Evolutionary conservation across 2,888 invertebrate species (phyloP).

Genomic region (Parnassius mnemosyne): DNA sequence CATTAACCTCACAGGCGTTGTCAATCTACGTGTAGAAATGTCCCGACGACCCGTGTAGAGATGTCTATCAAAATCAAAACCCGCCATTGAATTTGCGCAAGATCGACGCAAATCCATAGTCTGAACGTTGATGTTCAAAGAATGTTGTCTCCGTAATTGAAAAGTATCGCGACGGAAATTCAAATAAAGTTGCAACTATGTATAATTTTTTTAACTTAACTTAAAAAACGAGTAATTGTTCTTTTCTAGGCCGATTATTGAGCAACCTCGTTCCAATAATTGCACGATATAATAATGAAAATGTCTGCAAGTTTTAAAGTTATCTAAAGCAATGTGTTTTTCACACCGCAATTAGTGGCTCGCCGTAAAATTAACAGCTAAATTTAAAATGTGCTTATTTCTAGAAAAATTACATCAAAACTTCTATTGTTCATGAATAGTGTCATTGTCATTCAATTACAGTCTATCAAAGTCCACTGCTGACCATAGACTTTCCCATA

Average conservation of each 20-base stretch:
- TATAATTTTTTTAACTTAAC: conserved; percentile 27
- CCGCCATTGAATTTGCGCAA: conserved; percentile 1
- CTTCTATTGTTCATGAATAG: too few species aligned
- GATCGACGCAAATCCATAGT: conserved; percentile 33
- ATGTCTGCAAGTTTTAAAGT: too few species aligned
- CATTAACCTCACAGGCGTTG: conserved; percentile 61
- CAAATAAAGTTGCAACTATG: conserved; percentile 45
- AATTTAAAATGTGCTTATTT: too few species aligned
- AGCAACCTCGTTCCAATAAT: conserved; percentile 14
- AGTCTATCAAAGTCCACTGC: too few species aligned
- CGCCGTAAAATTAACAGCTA: too few species aligned
- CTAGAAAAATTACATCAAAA: too few species aligned
- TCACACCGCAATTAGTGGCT: too few species aligned
- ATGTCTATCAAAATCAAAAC: conserved; percentile 48
- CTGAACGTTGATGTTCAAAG: neutral
- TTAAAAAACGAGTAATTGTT: neutral
- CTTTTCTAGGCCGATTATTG: conserved; percentile 2
- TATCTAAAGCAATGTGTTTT: too few species aligned
- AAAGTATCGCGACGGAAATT: neutral
- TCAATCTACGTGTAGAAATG: conserved; percentile 56
- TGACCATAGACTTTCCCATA: too few species aligned
- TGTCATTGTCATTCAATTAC: too few species aligned
- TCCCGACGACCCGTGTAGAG: conserved; percentile 46
- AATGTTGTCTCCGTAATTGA: neutral
- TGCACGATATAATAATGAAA: neutral